Conservation (phyloP, 2,113 vertebrate species). For the Brachyhypopomus gauderio region DNA sequence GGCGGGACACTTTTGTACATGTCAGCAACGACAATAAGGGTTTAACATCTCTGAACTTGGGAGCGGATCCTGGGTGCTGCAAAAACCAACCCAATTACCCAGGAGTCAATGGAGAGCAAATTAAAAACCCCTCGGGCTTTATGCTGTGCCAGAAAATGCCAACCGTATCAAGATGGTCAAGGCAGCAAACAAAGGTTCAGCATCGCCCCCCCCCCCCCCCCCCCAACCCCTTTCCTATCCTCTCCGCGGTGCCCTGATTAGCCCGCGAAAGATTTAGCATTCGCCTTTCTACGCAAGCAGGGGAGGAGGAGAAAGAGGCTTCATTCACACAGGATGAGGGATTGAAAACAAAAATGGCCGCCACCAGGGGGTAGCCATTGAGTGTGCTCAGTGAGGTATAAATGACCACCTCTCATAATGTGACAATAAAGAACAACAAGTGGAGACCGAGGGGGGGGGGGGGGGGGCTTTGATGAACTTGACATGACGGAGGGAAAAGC, state of each 20-base stretch:
- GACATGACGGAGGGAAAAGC: constrained; percentile 29
- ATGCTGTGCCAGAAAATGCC: constrained; percentile 66
- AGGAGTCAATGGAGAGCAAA: constrained; percentile 78
- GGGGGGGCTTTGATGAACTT: constrained; percentile 41
- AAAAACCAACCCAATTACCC: constrained; percentile 76
- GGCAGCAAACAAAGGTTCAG: constrained; percentile 67
- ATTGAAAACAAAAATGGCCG: constrained; percentile 64
- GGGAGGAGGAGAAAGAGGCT: constrained; percentile 60
- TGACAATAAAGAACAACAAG: constrained; percentile 54
- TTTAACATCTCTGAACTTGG: constrained; percentile 70
- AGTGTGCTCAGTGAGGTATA: constrained; percentile 70
- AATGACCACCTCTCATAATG: constrained; percentile 64
- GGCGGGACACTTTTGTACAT: constrained; percentile 63
- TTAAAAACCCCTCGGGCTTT: constrained; percentile 74
- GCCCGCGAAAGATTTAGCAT: constrained; percentile 63
- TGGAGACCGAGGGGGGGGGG: constrained; percentile 20
- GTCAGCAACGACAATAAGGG: constrained; percentile 66
- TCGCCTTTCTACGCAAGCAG: constrained; percentile 62
- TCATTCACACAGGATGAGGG: constrained; percentile 68
- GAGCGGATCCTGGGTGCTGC: constrained; percentile 70
- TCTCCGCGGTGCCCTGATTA: constrained; percentile 66
- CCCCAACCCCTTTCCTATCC: constrained; percentile 52
- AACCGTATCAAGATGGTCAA: constrained; percentile 69
- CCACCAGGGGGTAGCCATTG: constrained; percentile 63
- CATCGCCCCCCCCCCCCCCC: constrained; percentile 40